These are phyloP conservation scores for Phycodurus eques DNA, from an alignment of 2,113 vertebrate genomes.

Conservation along the genomic window DNA sequence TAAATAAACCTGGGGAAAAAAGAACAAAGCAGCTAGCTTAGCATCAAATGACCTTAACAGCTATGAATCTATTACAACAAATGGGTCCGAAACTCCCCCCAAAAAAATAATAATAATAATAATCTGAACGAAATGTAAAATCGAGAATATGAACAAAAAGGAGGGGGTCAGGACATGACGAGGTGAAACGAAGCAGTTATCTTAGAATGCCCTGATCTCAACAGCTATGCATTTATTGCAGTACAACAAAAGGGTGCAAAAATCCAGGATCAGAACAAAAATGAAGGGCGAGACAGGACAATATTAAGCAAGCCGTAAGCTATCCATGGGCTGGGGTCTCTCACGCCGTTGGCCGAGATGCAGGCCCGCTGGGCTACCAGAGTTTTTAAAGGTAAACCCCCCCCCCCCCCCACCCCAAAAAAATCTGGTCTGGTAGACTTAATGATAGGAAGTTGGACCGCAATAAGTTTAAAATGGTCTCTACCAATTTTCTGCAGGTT, in stretches of 20 bases:
- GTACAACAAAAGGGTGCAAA: too few relatives aligned
- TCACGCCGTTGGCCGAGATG: slow-evolving; percentile 83
- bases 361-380: slow-evolving; percentile 83
- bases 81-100: too few relatives aligned
- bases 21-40: background rate
- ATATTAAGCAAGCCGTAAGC: too few relatives aligned
- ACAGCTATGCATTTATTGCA: background rate
- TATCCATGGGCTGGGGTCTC: slow-evolving; percentile 76
- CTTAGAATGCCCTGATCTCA: too few relatives aligned
- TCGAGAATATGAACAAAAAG: too few relatives aligned
- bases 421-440: background rate
- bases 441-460: background rate
- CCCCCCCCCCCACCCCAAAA: background rate
- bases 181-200: too few relatives aligned
- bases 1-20: too few relatives aligned
- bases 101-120: too few relatives aligned
- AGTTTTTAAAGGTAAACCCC: slow-evolving; percentile 79
- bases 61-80: too few relatives aligned
- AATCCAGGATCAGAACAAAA: too few relatives aligned
- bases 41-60: background rate
- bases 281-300: too few relatives aligned
- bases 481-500: slow-evolving; percentile 42
- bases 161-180: too few relatives aligned
- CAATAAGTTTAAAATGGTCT: background rate
- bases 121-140: background rate